These are phyloP conservation scores for Physeter macrocephalus DNA, from an alignment of 2,113 vertebrate species.

Conservation along the genomic window DNA sequence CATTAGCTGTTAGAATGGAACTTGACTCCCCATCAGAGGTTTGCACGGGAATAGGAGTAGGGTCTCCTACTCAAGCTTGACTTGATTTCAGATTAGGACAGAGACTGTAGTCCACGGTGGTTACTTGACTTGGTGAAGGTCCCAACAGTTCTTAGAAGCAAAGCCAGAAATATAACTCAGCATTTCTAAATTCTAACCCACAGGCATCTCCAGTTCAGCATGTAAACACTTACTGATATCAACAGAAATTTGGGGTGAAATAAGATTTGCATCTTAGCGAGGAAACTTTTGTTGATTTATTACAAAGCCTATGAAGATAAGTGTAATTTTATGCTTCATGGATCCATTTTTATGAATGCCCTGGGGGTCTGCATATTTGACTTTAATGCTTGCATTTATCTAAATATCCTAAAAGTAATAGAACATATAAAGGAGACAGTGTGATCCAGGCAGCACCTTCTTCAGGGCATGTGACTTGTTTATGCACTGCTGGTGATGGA, in stretches of 20 bases:
- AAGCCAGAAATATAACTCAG: neutral
- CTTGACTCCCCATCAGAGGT: neutral
- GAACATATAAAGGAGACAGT: neutral
- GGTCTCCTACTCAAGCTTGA: neutral
- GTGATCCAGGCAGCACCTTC: neutral
- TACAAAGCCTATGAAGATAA: neutral
- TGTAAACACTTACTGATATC: neutral
- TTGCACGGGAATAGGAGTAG: no score
- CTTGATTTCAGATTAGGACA: neutral
- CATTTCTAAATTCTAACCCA: neutral
- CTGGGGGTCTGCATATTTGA: neutral
- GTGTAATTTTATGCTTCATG: neutral
- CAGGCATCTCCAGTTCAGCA: neutral
- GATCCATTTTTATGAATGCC: neutral
- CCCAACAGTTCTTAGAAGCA: neutral
- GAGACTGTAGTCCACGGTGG: neutral
- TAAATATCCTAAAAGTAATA: slow-evolving; percentile 27
- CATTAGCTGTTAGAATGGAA: neutral
- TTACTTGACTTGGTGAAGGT: neutral
- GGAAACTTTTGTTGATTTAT: neutral
- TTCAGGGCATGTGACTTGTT: neutral
- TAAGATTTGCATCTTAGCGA: neutral
- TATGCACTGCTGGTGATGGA: neutral
- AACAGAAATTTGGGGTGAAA: neutral
- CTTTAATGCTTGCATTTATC: neutral